Percentiles rank a stretch among this genome's conserved stretches.
Conservation (phyloP, 2,113 vertebrate genomes). For the Notarius quadriscutis region DNA sequence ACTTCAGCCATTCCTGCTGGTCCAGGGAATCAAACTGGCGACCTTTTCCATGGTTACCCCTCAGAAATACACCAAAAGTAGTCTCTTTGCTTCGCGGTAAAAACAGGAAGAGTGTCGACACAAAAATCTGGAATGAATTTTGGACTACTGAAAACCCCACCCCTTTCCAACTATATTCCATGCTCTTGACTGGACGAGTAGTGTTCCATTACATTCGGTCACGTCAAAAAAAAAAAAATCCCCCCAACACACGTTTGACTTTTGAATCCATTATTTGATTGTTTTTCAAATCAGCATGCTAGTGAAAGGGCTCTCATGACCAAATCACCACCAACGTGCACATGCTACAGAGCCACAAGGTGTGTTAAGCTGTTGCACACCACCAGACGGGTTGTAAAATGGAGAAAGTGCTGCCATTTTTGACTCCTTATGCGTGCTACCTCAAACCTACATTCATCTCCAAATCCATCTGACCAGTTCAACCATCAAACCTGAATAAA, state of each 20-base stretch:
- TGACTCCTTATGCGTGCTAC: too few species aligned
- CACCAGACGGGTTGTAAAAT: neutral
- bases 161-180: neutral
- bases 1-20: too few species aligned
- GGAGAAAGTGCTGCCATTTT: neutral
- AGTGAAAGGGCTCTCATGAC: neutral
- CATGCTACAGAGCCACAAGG: neutral
- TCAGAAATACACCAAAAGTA: neutral
- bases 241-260: neutral
- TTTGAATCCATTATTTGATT: too few species aligned
- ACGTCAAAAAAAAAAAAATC: too few species aligned
- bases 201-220: neutral
- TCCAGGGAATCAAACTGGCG: too few species aligned
- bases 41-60: neutral
- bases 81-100: neutral
- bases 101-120: neutral
- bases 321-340: neutral
- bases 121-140: neutral
- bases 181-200: neutral
- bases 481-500: neutral
- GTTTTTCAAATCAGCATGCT: neutral
- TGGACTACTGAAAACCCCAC: neutral
- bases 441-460: too few species aligned
- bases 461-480: neutral
- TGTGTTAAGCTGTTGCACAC: neutral